phyloP scores from a whole-genome alignment of 2,888 invertebrate genomes.

The Drosophila limbata region DNA sequence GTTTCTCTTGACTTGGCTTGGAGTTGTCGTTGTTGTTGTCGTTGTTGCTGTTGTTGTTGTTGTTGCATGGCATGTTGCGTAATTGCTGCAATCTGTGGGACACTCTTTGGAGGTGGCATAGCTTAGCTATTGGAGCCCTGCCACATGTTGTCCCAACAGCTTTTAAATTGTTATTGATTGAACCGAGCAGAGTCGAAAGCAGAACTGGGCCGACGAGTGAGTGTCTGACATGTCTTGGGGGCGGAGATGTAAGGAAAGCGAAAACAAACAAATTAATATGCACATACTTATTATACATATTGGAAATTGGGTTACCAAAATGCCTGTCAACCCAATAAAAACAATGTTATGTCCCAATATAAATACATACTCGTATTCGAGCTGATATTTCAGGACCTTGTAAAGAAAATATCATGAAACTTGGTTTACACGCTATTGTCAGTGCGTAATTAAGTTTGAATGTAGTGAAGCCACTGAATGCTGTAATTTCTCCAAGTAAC shows the following conservation, averaged over 20 bases:
- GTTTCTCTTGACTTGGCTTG: conserved; percentile 51
- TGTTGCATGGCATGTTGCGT: conserved; percentile 75
- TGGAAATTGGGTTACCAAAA: conserved; percentile 62
- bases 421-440: conserved; percentile 1
- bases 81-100: conserved; percentile 77
- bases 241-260: conserved; percentile 38
- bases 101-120: conserved; percentile 44
- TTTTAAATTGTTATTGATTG: conserved; percentile 80
- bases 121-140: conserved; percentile 47
- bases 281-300: conserved; percentile 36
- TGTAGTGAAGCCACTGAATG: background rate
- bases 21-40: conserved; percentile 2
- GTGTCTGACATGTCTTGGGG: conserved; percentile 54
- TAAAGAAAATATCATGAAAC: conserved; percentile 7
- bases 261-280: conserved; percentile 76
- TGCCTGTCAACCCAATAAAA: conserved; percentile 17
- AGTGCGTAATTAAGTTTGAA: background rate
- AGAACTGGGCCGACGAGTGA: conserved; percentile 17
- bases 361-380: background rate
- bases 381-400: background rate
- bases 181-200: conserved; percentile 34
- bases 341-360: background rate
- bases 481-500: background rate
- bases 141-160: conserved; percentile 78
- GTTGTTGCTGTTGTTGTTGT: conserved; percentile 28